Evolutionary conservation across 2,113 vertebrate species (phyloP).

Genomic region (Butorides virescens): DNA sequence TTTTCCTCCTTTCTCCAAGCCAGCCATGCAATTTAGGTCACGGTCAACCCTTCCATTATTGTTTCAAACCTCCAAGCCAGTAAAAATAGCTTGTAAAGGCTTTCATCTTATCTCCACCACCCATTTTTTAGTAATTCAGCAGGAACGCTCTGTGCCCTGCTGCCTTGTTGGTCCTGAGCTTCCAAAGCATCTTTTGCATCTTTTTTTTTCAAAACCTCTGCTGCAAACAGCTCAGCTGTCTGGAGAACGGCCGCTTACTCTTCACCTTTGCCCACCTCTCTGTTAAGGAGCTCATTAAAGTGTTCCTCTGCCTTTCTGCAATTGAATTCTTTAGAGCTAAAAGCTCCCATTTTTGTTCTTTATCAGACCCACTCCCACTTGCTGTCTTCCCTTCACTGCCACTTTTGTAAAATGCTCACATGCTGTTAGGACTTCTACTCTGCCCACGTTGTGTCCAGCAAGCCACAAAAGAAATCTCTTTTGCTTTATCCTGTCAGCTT

Average conservation of each 20-base stretch:
- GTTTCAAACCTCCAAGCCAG: constrained; percentile 27
- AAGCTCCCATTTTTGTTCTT: constrained; percentile 28
- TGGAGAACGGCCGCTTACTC: constrained; percentile 10
- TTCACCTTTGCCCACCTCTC: constrained; percentile 33
- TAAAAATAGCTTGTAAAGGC: constrained; percentile 39
- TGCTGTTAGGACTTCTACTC: constrained; percentile 11
- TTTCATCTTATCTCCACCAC: constrained; percentile 22
- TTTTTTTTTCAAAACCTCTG: background rate
- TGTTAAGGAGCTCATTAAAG: constrained; percentile 54
- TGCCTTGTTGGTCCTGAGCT: background rate
- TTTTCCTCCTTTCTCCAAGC: background rate
- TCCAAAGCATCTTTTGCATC: background rate
- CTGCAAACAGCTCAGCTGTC: background rate
- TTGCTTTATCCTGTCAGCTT: background rate
- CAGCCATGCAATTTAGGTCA: background rate
- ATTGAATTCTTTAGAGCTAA: constrained; percentile 11
- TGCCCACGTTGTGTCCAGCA: background rate
- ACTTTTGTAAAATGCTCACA: constrained; percentile 21
- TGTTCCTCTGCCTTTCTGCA: constrained; percentile 9
- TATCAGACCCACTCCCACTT: background rate
- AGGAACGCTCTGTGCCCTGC: background rate
- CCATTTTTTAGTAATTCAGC: background rate
- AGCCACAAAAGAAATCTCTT: constrained; percentile 7
- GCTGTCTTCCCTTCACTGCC: background rate
- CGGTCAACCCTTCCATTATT: background rate